Conservation (phyloP, 2,888 invertebrate species). For the Oxytorus armatus region DNA sequence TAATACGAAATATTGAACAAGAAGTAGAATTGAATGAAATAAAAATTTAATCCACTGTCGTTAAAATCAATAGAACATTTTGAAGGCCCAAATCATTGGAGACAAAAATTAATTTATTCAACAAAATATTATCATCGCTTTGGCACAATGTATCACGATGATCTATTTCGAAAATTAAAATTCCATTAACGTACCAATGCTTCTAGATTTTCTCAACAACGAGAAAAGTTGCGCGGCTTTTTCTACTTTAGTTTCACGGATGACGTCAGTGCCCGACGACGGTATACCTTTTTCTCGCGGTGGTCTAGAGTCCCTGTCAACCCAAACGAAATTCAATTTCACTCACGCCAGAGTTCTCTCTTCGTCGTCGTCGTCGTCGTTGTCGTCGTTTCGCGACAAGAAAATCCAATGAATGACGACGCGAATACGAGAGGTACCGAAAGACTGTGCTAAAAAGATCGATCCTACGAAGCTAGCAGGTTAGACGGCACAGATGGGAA, state of each 20-base stretch:
- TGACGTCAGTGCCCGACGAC: conserved; percentile 5
- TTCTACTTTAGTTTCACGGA: background rate
- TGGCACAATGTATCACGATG: background rate
- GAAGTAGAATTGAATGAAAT: background rate
- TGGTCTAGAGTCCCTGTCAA: conserved; percentile 44
- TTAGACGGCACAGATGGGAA: background rate
- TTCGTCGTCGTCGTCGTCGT: background rate
- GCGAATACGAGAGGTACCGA: conserved; percentile 18
- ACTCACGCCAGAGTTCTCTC: conserved; percentile 6
- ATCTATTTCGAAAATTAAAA: background rate
- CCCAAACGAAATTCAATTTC: conserved; percentile 55
- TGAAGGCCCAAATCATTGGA: background rate
- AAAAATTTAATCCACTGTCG: background rate
- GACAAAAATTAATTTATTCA: background rate
- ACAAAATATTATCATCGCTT: background rate
- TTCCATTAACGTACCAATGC: background rate
- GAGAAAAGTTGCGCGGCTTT: conserved; percentile 1
- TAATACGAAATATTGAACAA: too few species aligned
- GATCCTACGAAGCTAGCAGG: conserved; percentile 6
- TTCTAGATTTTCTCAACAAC: conserved; percentile 3
- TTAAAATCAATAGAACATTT: background rate
- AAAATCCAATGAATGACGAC: conserved; percentile 51
- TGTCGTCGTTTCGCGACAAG: conserved; percentile 30
- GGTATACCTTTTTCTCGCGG: background rate
- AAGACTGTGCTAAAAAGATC: conserved; percentile 36